Conservation (phyloP, 2,797 vertebrate species). For the Cirrhinus mrigala region DNA sequence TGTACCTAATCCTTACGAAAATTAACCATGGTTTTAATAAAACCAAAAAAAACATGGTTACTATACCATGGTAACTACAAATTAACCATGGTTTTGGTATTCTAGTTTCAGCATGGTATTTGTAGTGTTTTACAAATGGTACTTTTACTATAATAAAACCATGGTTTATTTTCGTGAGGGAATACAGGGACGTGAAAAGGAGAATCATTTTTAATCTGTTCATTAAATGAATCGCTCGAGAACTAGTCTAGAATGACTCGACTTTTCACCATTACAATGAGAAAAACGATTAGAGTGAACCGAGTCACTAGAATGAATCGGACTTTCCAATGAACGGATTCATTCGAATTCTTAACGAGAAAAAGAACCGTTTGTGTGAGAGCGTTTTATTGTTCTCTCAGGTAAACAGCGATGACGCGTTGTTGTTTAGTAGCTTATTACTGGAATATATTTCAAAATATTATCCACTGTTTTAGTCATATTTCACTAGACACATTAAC, state of each 20-base stretch:
- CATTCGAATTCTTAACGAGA: neutral
- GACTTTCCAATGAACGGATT: neutral
- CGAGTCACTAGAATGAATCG: neutral
- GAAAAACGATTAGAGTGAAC: neutral
- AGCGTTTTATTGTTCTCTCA: neutral
- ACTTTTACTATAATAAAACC: too few relatives aligned
- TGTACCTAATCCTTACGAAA: too few relatives aligned
- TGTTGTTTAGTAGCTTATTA: neutral
- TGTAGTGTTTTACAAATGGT: too few relatives aligned
- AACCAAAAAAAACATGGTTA: too few relatives aligned
- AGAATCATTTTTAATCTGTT: neutral
- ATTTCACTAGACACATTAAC: neutral
- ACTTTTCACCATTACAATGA: neutral
- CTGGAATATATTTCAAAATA: neutral
- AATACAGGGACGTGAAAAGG: neutral
- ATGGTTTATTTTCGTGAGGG: too few relatives aligned
- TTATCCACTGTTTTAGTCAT: neutral
- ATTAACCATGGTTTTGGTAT: too few relatives aligned
- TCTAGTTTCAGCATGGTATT: too few relatives aligned
- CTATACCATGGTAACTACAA: too few relatives aligned
- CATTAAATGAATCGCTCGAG: neutral
- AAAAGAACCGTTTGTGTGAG: neutral
- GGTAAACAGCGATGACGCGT: neutral
- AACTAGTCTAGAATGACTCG: neutral
- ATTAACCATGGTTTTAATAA: too few relatives aligned